Base-by-base conservation (phyloP, 2,888 invertebrate species). In the Incurvaria masculella region DNA sequence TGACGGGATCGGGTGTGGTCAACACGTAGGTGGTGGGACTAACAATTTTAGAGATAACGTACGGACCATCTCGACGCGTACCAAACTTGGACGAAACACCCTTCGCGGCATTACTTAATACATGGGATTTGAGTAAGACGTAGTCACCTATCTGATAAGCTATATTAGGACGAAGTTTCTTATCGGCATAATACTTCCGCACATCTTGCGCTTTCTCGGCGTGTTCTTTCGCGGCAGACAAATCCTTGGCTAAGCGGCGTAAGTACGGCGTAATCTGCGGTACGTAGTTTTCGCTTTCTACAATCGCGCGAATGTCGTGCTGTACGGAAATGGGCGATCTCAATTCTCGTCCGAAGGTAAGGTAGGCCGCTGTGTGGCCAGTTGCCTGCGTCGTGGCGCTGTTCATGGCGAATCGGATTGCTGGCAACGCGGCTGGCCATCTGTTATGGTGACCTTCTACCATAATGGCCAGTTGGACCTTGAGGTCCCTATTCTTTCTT, bases 311-410 rank as follows among this genome's bases (percentile, higher is more conserved):
- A 2, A 54, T 19, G 18, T 54, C 49, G 23, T 46, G 39, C 21
- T 21, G 17, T 5, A 49, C 38, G 11, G 52, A 51, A 14, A 17
- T 10, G 1, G 49, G 49, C 2, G 54, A 43, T 26, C 50, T 41
- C 2, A 55, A 10, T 33, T 55, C 55, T 40, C 55, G 17, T 1
- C 47, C 55, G 17, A 55, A 54, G 1, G 53, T 53, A 4, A 55
- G 16, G 21, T 44, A 55, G 2, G 54, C 51, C 1, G 55, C 44
- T 11, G 50, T 46, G 6, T 44, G 18, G 1, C 46, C 46, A 8
- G 53, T 55, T 4, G 43, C 23, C 14, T 17, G 11, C 21, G 42
- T 39, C 0, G 4, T 4, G 1, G 45, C 47, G 8, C 49, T 46
- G 10, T 23, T 23, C 23, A 23, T 23, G 38, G 54, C 51, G 26